phyloP scores from a whole-genome alignment of 2,113 vertebrate species.

The Aegotheles bennettii region DNA sequence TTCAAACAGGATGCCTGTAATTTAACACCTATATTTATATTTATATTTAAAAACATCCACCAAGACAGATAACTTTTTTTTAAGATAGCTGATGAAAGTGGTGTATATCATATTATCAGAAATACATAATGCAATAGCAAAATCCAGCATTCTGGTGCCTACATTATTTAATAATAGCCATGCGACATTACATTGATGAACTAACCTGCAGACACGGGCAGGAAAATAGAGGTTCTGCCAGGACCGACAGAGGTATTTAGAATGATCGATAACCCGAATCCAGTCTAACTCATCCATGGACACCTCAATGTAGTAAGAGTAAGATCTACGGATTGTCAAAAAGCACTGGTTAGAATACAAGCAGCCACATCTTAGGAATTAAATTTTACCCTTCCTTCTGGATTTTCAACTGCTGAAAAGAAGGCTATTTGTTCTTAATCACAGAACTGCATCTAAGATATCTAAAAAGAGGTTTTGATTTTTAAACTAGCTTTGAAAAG shows the following conservation, averaged over 20 bases:
- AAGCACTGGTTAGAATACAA: background rate
- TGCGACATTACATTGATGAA: background rate
- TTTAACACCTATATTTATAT: background rate
- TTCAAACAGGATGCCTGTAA: background rate
- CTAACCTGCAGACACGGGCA: constrained; percentile 92
- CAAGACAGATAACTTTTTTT: background rate
- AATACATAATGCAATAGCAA: background rate
- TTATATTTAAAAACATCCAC: background rate
- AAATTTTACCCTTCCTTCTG: background rate
- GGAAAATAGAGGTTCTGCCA: constrained; percentile 97
- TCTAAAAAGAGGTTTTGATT: background rate
- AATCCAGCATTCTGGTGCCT: background rate
- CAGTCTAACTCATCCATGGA: constrained; percentile 99
- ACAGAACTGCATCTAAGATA: background rate
- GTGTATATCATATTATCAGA: background rate
- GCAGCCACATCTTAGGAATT: background rate
- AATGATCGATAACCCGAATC: constrained; percentile 94
- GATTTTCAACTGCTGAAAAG: background rate
- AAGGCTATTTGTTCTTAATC: background rate
- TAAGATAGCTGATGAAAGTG: background rate
- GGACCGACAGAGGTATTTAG: constrained; percentile 92
- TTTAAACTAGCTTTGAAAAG: background rate
- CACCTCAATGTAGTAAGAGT: constrained; percentile 97
- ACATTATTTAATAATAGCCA: background rate
- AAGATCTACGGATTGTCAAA: constrained; percentile 79